Evolutionary conservation across 2,888 invertebrate species (phyloP).

Genomic region (Papilio demoleus): DNA sequence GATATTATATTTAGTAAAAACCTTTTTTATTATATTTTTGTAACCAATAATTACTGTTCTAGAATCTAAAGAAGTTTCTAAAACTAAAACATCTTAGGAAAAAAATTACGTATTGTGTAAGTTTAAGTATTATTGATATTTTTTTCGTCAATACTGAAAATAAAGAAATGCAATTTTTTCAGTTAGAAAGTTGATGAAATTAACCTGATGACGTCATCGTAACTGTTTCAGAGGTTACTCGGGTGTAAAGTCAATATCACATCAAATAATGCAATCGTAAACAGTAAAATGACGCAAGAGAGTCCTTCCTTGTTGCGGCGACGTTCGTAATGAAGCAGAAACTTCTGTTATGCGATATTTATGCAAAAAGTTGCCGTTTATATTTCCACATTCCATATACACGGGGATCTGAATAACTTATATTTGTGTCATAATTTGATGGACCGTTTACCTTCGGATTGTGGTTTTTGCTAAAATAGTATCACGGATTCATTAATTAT

Average conservation of each 20-base stretch:
- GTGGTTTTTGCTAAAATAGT: constrained; percentile 28
- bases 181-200: background rate
- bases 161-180: too few relatives aligned
- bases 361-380: constrained; percentile 57
- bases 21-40: too few relatives aligned
- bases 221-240: background rate
- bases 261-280: constrained; percentile 42
- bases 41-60: too few relatives aligned
- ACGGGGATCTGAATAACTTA: constrained; percentile 51
- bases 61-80: too few relatives aligned
- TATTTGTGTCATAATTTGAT: constrained; percentile 43
- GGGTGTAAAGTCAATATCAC: constrained; percentile 5
- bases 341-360: constrained; percentile 57
- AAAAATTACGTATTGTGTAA: too few relatives aligned
- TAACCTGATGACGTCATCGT: background rate
- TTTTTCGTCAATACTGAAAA: too few relatives aligned
- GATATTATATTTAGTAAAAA: too few relatives aligned
- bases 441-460: constrained; percentile 25
- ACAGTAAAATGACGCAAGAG: constrained; percentile 45
- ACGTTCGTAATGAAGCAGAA: constrained; percentile 43
- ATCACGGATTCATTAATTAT: constrained; percentile 13
- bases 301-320: constrained; percentile 50
- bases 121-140: too few relatives aligned
- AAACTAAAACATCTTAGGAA: too few relatives aligned
- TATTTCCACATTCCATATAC: constrained; percentile 62